Evolutionary conservation across 53 echinoderm and acorn worm genomes (phyloP), one percentile per base, ranked within the genome.

Genomic region (Echinometra lucunter): DNA sequence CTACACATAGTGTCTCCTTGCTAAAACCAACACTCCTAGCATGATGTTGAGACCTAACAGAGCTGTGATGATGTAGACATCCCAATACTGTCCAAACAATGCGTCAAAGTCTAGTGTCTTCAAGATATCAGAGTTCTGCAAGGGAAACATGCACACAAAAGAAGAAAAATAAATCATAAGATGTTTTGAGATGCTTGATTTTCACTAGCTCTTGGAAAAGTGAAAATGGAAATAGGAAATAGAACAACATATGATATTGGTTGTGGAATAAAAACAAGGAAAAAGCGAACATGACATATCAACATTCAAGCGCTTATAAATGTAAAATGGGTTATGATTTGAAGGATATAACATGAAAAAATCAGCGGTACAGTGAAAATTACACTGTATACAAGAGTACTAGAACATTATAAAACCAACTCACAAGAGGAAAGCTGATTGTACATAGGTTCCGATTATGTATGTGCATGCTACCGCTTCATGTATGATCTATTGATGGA

Each of bases 51-150:
- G 42, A 34, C 96, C 97, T 74, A 97, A 92, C 18, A 97, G 93
- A 21, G 94, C 94, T 75, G 96, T 97, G 69, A 97, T 95, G 83
- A 96, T 94, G 74, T 98, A 98, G 93, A 98, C 95, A 72, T 98
- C 98, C 98, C 98, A 98, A 44, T 97, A 96, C 37, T 96, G 96
- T 38, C 98, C 98, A 58, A 98, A 95, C 6, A 89, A 82, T 12
- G 56, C 40, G 57, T 98, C 98, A 74, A 98, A 40, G 66, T 95
- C 95, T 32, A 97, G 45, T 21, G 94, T 75, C 34, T 83, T 81
- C 85, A 94, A 80, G 10, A 95, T 70, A 90, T 96, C 98, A 12
- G 96, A 91, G 94, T 96, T 96, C 98, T 98, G 96, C 32, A 95
- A 25, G 37, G 63, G 9, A 67, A n/a, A n/a, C n/a, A n/a, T n/a